Evolutionary conservation across 2,797 vertebrate species (phyloP).

Genomic region (Neopelma chrysocephalum): DNA sequence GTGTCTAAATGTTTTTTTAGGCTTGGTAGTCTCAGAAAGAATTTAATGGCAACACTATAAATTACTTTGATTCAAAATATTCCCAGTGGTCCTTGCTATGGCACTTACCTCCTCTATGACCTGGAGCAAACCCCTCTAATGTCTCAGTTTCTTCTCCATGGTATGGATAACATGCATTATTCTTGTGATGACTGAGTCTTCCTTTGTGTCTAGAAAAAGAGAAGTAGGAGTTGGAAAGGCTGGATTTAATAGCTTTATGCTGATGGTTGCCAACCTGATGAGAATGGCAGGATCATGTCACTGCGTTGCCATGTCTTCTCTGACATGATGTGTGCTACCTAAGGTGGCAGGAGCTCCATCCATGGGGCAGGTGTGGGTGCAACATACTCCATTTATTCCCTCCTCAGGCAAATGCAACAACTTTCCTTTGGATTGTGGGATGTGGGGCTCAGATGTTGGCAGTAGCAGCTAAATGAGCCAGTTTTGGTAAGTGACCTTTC

Average conservation of each 20-base stretch:
- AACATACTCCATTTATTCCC: not conserved
- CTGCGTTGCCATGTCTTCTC: not conserved
- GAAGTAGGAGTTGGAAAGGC: not conserved
- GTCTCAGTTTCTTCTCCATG: not conserved
- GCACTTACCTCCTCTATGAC: not conserved
- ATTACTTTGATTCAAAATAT: not conserved
- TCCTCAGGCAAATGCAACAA: not conserved
- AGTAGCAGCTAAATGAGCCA: not conserved
- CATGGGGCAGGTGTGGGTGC: not conserved
- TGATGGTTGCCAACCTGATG: not conserved
- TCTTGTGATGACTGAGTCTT: not conserved
- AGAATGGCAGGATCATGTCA: not conserved
- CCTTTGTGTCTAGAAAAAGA: not conserved
- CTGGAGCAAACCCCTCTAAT: not conserved
- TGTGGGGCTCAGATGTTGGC: not conserved
- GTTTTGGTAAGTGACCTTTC: not conserved
- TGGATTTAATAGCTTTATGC: not conserved
- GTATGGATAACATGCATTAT: not conserved
- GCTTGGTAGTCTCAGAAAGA: not conserved
- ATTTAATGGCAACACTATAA: not conserved
- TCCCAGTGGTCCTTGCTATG: not conserved
- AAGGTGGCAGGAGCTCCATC: not conserved
- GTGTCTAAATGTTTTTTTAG: not conserved
- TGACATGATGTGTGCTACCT: not conserved
- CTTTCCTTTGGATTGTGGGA: not conserved